Evolutionary conservation across 2,797 vertebrate genomes (phyloP).

Genomic region (Eurystomus glaucurus): DNA sequence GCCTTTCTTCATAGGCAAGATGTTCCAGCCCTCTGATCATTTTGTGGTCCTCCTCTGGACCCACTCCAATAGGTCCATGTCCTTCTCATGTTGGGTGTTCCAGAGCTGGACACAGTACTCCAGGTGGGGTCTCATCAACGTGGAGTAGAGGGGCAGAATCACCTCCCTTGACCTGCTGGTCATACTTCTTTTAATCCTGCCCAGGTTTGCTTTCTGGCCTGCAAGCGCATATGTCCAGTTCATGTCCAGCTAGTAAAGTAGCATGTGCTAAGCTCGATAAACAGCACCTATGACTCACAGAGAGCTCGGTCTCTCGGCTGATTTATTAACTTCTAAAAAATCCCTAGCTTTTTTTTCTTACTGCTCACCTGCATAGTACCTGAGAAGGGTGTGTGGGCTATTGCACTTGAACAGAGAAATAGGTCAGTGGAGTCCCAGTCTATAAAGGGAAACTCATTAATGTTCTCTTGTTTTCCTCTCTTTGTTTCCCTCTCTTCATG

Average conservation of each 20-base stretch:
- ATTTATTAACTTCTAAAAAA: not conserved
- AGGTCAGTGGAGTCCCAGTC: not conserved
- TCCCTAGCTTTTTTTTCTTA: not conserved
- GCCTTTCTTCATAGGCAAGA: not conserved
- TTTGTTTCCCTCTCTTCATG: not conserved
- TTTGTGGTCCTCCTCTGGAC: not conserved
- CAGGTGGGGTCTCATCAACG: not conserved
- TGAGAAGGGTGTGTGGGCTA: not conserved
- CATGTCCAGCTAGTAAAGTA: not conserved
- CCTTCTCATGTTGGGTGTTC: not conserved
- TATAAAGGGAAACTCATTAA: not conserved
- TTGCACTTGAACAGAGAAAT: not conserved
- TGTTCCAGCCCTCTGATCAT: not conserved
- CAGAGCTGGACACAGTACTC: not conserved
- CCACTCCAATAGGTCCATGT: not conserved
- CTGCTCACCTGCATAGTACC: not conserved
- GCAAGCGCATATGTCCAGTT: not conserved
- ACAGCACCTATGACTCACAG: not conserved
- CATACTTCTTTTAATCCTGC: not conserved
- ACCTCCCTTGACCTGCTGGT: not conserved
- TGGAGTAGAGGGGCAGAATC: not conserved
- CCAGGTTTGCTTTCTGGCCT: not conserved
- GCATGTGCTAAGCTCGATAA: not conserved
- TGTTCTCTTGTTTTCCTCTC: not conserved
- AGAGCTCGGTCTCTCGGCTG: not conserved